A percentile compares a stretch with the other conserved stretches of the same genome.
phyloP scores from a whole-genome alignment of 2,113 vertebrate genomes.

The Ginglymostoma cirratum region DNA sequence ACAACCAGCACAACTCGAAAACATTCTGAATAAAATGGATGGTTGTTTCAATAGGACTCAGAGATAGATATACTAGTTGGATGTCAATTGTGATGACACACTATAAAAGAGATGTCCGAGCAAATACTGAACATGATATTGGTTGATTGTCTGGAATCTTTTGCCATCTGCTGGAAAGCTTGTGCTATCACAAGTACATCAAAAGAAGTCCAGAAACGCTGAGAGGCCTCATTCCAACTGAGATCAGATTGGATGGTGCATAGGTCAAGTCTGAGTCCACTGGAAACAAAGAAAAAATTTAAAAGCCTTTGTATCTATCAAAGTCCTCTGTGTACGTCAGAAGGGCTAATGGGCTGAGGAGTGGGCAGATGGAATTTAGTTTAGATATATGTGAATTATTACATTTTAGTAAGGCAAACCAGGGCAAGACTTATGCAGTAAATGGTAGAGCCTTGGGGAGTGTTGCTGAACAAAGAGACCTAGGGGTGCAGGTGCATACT shows the following conservation, averaged over 20 bases:
- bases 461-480: too few relatives aligned
- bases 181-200: background rate
- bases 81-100: background rate
- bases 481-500: too few relatives aligned
- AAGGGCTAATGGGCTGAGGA: too few relatives aligned
- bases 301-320: background rate
- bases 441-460: too few relatives aligned
- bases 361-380: too few relatives aligned
- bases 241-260: background rate
- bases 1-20: background rate
- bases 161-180: conserved; percentile 30
- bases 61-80: background rate
- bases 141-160: conserved; percentile 33
- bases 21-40: background rate
- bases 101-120: background rate
- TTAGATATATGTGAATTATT: too few relatives aligned
- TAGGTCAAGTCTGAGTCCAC: background rate
- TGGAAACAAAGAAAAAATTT: too few relatives aligned
- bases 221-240: background rate
- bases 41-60: background rate
- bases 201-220: background rate
- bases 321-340: too few relatives aligned
- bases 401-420: too few relatives aligned
- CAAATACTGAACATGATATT: background rate
- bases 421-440: too few relatives aligned